A percentile compares a stretch with the other conserved stretches of the same genome.
phyloP scores from a whole-genome alignment of 2,113 vertebrate species.

The Pedetes capensis region DNA sequence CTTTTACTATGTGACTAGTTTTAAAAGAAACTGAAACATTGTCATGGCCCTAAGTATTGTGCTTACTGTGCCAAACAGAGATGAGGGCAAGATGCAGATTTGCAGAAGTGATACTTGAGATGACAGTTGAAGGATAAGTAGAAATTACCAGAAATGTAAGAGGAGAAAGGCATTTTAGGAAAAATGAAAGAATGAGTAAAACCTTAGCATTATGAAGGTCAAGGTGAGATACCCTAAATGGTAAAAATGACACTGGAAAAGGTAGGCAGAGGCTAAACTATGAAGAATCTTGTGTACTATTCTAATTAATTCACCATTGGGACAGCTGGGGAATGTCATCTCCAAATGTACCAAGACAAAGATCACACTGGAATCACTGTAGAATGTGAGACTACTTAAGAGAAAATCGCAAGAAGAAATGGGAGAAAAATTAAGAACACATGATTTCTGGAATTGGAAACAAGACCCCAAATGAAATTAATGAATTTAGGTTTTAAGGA shows the following conservation, averaged over 20 bases:
- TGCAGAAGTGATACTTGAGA: not conserved
- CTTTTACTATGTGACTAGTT: not conserved
- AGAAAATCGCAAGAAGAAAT: not conserved
- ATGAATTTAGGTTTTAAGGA: not conserved
- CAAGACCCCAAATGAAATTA: not conserved
- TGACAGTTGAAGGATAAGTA: not conserved
- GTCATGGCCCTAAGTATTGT: not conserved
- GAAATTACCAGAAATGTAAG: not conserved
- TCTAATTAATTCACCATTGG: too few species aligned
- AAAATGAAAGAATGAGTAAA: not conserved
- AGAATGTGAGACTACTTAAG: not conserved
- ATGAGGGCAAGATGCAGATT: not conserved
- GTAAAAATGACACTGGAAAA: not conserved
- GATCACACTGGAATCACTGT: not conserved
- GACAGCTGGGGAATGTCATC: not conserved
- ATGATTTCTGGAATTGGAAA: not conserved
- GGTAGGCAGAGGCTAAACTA: not conserved
- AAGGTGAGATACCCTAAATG: not conserved
- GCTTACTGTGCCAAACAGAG: not conserved
- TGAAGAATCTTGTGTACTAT: not conserved
- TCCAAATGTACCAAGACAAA: not conserved
- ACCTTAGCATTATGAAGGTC: not conserved
- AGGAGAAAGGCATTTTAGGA: not conserved
- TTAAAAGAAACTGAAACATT: not conserved
- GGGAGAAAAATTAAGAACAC: not conserved